Percentiles rank a stretch among this genome's conserved stretches.
phyloP scores from a whole-genome alignment of 2,888 invertebrate species.

The Melipona bicolor region DNA sequence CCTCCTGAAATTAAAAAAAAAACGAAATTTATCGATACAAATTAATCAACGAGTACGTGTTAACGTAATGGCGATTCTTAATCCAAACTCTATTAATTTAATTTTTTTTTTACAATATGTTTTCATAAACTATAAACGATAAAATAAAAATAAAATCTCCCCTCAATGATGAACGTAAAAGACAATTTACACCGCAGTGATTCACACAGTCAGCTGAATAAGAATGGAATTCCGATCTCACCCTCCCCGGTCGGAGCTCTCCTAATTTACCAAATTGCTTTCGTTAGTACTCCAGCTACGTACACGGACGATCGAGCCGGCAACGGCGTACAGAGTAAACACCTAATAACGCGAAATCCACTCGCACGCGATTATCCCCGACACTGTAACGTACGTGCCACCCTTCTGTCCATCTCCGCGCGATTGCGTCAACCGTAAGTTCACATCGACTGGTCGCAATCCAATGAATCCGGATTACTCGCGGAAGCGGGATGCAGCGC shows the following conservation, averaged over 20 bases:
- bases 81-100: no score
- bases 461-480: conserved; percentile 41
- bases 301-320: neutral
- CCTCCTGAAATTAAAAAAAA: no score
- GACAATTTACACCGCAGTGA: no score
- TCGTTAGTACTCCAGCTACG: neutral
- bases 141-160: no score
- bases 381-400: conserved; percentile 18
- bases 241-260: neutral
- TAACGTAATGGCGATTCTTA: no score
- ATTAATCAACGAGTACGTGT: no score
- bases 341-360: conserved; percentile 34
- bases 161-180: no score
- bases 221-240: neutral
- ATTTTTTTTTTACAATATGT: no score
- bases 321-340: neutral
- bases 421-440: conserved; percentile 21
- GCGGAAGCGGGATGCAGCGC: neutral
- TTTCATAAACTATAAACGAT: no score
- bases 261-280: neutral
- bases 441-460: conserved; percentile 38
- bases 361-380: conserved; percentile 21
- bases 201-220: neutral
- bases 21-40: no score
- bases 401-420: conserved; percentile 31